Evolutionary conservation across 2,113 vertebrate species (phyloP), one percentile per base, ranked within the genome.

Genomic region (Coregonus clupeaformis): DNA sequence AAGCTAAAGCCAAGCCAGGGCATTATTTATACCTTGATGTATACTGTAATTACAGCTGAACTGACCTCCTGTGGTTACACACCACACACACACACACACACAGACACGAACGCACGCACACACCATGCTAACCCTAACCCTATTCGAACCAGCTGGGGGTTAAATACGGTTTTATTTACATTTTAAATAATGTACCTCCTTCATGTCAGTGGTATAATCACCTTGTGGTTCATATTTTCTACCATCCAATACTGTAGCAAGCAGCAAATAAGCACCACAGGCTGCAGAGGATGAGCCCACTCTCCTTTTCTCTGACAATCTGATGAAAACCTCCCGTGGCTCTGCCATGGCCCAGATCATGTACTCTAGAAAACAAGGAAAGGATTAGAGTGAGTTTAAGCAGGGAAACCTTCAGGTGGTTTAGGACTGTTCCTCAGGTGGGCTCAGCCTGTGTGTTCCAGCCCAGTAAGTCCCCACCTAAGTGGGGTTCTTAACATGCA

Each of bases 111-210:
- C 27, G 27, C 27, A 27, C 27, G n/a, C 32, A 42, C 36, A 42
- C 36, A 42, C 36, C 7, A 42, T 42, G 36, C 25, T 6, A 11
- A 60, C 18, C n/a, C 57, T 29, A 30, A 30, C 63, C 25, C 60
- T 71, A 75, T 80, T 75, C 55, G 59, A 80, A 80, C 67, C 73
- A 80, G 62, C 69, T 80, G 62, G 5, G 9, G 49, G 29, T 74
- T 32, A 32, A 73, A 52, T 68, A 14, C 22, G 22, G 63, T 76
- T 76, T 60, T 80, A 49, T 68, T 14, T 27, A 75, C 67, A 70
- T 74, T 75, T 66, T 60, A 42, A 74, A 79, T 71, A 60, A 67
- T 22, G 42, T 29, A 66, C 63, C 6, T 55, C 0, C 52, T 71
- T 75, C 29, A 45, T 75, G 49, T 45, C 63, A 71, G 62, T 57